phyloP scores from a whole-genome alignment of 2,888 invertebrate species.

The Orthosia gracilis region DNA sequence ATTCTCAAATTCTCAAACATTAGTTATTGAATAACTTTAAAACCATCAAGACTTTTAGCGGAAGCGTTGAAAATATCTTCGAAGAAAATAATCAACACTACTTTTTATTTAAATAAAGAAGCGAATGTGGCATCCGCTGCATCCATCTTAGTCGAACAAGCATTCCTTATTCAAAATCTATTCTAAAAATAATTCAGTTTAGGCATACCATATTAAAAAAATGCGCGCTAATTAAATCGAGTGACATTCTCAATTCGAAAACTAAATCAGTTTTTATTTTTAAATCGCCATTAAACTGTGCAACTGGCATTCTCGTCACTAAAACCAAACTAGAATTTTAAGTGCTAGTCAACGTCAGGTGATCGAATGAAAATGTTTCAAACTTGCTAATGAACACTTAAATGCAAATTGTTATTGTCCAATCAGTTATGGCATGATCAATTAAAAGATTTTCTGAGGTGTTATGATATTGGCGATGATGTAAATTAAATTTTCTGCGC shows the following conservation, averaged over 20 bases:
- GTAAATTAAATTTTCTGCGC: conserved; percentile 30
- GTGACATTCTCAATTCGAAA: conserved; percentile 47
- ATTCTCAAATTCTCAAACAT: background rate
- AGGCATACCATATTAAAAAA: conserved; percentile 51
- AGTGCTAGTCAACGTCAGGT: conserved; percentile 40
- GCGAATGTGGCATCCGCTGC: conserved; percentile 39
- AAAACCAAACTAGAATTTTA: conserved; percentile 47
- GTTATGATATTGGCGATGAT: conserved; percentile 45
- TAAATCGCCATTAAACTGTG: conserved; percentile 18
- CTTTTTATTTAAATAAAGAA: conserved; percentile 38
- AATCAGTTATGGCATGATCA: conserved; percentile 26
- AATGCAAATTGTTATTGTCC: conserved; percentile 49
- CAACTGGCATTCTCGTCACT: conserved; percentile 25
- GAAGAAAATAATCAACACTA: conserved; percentile 18
- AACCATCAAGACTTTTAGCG: background rate
- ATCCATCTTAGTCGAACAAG: conserved; percentile 43
- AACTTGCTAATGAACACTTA: conserved; percentile 49
- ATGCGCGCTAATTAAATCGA: conserved; percentile 54
- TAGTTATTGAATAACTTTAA: conserved; percentile 11
- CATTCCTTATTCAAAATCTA: conserved; percentile 50
- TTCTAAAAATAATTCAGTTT: conserved; percentile 47
- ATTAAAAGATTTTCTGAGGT: conserved; percentile 42
- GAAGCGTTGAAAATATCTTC: conserved; percentile 33
- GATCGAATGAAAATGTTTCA: conserved; percentile 46
- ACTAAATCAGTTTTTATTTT: conserved; percentile 48